These are phyloP conservation scores for Petaurus breviceps DNA, from an alignment of 2,113 vertebrate species.

Conservation along the genomic window DNA sequence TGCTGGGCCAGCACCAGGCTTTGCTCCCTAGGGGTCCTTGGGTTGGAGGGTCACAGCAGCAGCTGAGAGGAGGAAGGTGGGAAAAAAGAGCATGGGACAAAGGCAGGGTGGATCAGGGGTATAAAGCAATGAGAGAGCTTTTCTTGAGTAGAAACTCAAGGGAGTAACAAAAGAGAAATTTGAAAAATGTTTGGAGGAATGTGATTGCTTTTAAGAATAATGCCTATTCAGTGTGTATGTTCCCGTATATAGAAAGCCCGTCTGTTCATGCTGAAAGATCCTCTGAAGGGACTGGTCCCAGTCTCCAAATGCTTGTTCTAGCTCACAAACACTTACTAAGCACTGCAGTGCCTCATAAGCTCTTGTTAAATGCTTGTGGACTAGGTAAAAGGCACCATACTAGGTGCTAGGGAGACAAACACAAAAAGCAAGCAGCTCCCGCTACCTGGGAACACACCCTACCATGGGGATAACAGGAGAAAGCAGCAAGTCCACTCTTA, in stretches of 20 bases:
- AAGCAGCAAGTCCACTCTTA: background rate
- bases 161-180: no score
- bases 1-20: background rate
- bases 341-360: background rate
- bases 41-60: conserved; percentile 10
- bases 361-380: background rate
- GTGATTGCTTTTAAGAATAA: background rate
- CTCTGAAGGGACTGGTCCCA: background rate
- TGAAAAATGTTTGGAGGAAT: background rate
- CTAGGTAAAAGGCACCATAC: background rate
- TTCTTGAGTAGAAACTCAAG: no score
- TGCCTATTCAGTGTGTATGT: background rate
- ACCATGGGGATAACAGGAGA: background rate
- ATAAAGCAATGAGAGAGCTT: background rate
- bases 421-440: background rate
- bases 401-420: background rate
- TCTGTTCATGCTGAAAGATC: background rate
- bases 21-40: background rate
- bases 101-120: background rate
- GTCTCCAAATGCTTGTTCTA: background rate
- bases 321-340: background rate
- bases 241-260: no score
- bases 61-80: background rate
- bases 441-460: background rate
- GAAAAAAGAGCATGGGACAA: background rate